phyloP scores from a whole-genome alignment of 2,888 invertebrate species.

The Philopedon plagiatum region DNA sequence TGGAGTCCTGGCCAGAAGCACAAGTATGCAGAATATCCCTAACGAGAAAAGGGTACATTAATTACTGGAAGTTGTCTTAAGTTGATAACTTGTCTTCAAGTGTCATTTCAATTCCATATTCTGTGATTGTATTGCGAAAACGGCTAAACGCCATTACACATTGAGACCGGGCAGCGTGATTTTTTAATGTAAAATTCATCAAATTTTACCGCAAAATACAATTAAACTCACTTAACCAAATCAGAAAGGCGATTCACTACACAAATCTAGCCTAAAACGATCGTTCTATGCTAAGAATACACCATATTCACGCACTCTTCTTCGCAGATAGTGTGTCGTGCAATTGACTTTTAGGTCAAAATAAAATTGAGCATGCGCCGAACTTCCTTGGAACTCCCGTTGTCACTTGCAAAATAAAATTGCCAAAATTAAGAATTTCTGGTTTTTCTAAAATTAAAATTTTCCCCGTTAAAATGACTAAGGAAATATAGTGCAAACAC shows the following conservation, averaged over 20 bases:
- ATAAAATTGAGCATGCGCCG: slow-evolving; percentile 53
- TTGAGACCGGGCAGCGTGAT: slow-evolving; percentile 58
- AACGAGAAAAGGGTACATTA: slow-evolving; percentile 32
- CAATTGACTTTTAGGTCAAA: slow-evolving; percentile 59
- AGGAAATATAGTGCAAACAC: background rate
- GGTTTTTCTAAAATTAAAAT: slow-evolving; percentile 7
- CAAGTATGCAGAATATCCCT: slow-evolving; percentile 36
- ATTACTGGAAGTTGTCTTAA: slow-evolving; percentile 41
- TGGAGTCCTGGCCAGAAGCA: slow-evolving; percentile 17
- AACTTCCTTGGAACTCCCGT: slow-evolving; percentile 51
- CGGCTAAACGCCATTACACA: slow-evolving; percentile 60
- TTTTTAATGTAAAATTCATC: slow-evolving; percentile 47
- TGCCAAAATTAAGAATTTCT: slow-evolving; percentile 10
- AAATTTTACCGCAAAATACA: slow-evolving; percentile 47
- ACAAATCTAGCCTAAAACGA: slow-evolving; percentile 53
- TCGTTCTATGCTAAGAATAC: slow-evolving; percentile 55
- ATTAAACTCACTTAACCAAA: slow-evolving; percentile 48
- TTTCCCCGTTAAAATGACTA: background rate
- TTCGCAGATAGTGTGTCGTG: slow-evolving; percentile 58
- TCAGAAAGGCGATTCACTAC: slow-evolving; percentile 45
- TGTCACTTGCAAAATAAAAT: slow-evolving; percentile 52
- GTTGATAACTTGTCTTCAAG: slow-evolving; percentile 52
- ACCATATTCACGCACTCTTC: slow-evolving; percentile 58
- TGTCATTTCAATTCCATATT: slow-evolving; percentile 59
- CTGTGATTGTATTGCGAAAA: slow-evolving; percentile 60